Conservation (phyloP, 2,888 invertebrate genomes). For the Copidosoma aretas region DNA sequence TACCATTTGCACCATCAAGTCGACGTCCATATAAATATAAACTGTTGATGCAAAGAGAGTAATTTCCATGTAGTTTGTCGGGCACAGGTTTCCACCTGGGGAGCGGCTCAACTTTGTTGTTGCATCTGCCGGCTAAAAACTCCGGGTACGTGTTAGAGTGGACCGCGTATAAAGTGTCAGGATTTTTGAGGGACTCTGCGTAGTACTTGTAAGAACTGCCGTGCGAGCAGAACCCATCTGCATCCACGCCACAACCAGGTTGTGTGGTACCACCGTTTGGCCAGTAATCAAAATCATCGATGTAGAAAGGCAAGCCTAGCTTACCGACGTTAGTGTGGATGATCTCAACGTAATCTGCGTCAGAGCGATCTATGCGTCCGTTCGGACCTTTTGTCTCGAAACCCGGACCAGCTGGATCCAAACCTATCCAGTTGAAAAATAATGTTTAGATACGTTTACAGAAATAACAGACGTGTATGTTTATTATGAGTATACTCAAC, state of each 20-base stretch:
- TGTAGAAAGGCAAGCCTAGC: slow-evolving; percentile 50
- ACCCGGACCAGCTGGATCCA: slow-evolving; percentile 47
- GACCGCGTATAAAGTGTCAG: no score
- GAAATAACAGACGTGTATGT: no score
- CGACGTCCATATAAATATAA: no score
- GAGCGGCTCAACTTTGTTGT: no score
- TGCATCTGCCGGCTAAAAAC: no score
- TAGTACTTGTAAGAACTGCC: slow-evolving; percentile 50
- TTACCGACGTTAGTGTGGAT: slow-evolving; percentile 59
- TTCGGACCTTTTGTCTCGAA: slow-evolving; percentile 31
- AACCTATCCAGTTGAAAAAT: slow-evolving; percentile 25
- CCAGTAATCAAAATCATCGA: slow-evolving; percentile 59
- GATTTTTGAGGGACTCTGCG: slow-evolving; percentile 50
- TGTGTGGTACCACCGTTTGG: slow-evolving; percentile 59
- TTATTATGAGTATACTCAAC: no score
- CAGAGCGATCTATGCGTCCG: slow-evolving; percentile 52
- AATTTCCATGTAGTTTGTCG: no score
- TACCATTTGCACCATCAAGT: no score
- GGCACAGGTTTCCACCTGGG: no score
- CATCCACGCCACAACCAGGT: slow-evolving; percentile 47
- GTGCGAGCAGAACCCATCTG: slow-evolving; percentile 50
- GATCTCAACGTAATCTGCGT: slow-evolving; percentile 58
- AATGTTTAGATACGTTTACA: no score
- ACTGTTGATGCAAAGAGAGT: no score
- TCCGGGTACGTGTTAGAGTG: no score